Evolutionary conservation across 1,140 invertebrate species (phyloP).

Genomic region (Drosophila setifemur): DNA sequence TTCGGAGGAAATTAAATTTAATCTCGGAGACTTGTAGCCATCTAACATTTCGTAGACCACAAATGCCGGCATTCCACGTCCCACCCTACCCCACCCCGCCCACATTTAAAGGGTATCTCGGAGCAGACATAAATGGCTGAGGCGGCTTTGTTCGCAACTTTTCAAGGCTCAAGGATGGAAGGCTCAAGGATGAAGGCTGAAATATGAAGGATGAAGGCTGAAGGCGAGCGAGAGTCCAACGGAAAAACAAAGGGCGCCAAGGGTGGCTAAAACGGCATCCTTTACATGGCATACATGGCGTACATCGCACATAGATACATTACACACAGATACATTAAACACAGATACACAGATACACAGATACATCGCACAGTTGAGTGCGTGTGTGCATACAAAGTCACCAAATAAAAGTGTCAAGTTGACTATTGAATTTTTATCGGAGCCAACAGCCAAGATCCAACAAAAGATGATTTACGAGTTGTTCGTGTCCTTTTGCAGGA

Average conservation of each 20-base stretch:
- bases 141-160: not conserved
- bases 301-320: not conserved
- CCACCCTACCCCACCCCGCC: too few species aligned
- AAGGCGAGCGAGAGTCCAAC: not conserved
- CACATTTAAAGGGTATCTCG: too few species aligned
- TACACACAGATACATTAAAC: not conserved
- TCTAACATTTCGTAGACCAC: too few species aligned
- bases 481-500: constrained; percentile 30
- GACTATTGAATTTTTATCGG: constrained; percentile 80
- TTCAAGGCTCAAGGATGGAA: not conserved
- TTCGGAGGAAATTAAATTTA: too few species aligned
- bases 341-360: not conserved
- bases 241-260: constrained; percentile 3
- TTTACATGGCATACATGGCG: too few species aligned
- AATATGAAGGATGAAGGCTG: not conserved
- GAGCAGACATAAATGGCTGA: too few species aligned
- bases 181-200: too few species aligned
- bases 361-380: not conserved
- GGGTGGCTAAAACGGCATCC: too few species aligned
- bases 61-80: too few species aligned
- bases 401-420: constrained; percentile 77
- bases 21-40: too few species aligned
- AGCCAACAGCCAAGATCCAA: constrained; percentile 22
- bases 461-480: constrained; percentile 66
- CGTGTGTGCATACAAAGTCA: constrained; percentile 58